Conservation (phyloP, 2,888 invertebrate genomes). For the Dynastes grantii region DNA sequence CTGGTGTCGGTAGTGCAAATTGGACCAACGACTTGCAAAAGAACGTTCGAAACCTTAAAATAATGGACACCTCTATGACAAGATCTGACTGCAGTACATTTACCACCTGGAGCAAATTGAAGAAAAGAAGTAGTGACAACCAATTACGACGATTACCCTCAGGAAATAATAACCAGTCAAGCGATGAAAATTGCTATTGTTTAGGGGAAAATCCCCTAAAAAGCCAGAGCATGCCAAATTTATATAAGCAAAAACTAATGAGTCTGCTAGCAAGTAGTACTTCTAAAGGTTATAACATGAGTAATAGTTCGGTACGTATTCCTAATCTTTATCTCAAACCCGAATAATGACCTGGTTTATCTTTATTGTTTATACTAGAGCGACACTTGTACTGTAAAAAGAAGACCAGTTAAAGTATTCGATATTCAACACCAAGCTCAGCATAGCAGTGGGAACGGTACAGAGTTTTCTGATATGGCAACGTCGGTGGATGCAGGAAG, state of each 20-base stretch:
- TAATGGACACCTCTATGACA: constrained; percentile 83
- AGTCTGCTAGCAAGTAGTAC: constrained; percentile 73
- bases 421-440: constrained; percentile 69
- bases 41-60: constrained; percentile 57
- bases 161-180: constrained; percentile 73
- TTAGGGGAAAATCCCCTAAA: constrained; percentile 76
- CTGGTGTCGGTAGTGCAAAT: constrained; percentile 63
- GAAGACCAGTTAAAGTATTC: constrained; percentile 68
- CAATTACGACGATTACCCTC: constrained; percentile 55
- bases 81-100: constrained; percentile 88
- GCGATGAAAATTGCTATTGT: constrained; percentile 73
- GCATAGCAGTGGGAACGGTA: constrained; percentile 64
- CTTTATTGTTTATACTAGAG: constrained; percentile 58
- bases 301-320: constrained; percentile 80
- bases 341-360: not conserved
- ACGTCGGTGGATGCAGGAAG: constrained; percentile 68
- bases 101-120: constrained; percentile 91
- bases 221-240: constrained; percentile 87
- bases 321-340: no score
- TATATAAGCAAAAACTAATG: constrained; percentile 74
- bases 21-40: constrained; percentile 63
- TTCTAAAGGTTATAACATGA: constrained; percentile 70
- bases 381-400: constrained; percentile 63
- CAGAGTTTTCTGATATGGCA: constrained; percentile 68
- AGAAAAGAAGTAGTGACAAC: constrained; percentile 79